phyloP scores from a whole-genome alignment of 2,888 invertebrate genomes.

The Linnaemya tessellans region DNA sequence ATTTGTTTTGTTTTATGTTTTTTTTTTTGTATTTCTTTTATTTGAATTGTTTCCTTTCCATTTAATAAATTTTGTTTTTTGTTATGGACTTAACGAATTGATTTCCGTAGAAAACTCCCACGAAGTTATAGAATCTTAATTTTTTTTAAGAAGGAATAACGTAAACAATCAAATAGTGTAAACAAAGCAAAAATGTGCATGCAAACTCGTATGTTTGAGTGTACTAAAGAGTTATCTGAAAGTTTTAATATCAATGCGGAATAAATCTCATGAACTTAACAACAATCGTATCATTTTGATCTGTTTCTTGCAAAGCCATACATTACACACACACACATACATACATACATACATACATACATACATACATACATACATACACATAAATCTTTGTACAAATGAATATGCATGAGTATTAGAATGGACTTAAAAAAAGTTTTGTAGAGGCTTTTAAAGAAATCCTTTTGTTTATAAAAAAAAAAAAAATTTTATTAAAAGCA shows the following conservation, averaged over 20 bases:
- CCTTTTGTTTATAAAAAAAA: no score
- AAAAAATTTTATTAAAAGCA: no score
- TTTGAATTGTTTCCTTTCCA: background rate
- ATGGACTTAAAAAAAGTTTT: no score
- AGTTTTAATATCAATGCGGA: background rate
- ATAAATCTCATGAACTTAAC: background rate
- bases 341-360: background rate
- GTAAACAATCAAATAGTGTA: conserved; percentile 3
- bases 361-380: background rate
- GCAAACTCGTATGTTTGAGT: no score
- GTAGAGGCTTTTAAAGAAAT: no score
- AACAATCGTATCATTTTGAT: background rate
- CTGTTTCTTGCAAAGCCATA: background rate
- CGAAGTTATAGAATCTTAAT: conserved; percentile 23
- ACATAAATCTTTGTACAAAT: background rate
- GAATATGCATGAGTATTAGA: no score
- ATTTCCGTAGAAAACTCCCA: conserved; percentile 54
- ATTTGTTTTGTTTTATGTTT: background rate
- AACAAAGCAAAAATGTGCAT: conserved; percentile 32
- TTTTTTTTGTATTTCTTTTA: background rate
- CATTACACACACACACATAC: background rate
- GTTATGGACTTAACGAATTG: conserved; percentile 24
- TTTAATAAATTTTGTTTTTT: conserved; percentile 21
- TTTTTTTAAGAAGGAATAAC: conserved; percentile 5
- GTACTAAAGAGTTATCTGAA: background rate